Percentiles rank a stretch among this genome's conserved stretches.
These are phyloP conservation scores for Sphecodes monilicornis DNA, from an alignment of 2,888 invertebrate species.

Conservation along the genomic window DNA sequence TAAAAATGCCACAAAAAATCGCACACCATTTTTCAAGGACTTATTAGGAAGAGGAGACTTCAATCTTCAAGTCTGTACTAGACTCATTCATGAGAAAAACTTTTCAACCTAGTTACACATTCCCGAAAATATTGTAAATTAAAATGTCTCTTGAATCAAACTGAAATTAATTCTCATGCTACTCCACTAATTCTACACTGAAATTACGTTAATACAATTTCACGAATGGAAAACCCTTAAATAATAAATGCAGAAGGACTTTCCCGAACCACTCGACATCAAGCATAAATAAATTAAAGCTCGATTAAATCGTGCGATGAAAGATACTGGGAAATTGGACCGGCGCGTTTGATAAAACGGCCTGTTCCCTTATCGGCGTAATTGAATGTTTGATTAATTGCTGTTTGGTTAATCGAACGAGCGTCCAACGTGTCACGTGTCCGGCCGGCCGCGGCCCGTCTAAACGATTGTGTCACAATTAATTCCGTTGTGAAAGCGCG, in stretches of 20 bases:
- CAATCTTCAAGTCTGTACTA: too few species aligned
- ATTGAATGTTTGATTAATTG: slow-evolving; percentile 34
- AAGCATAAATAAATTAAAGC: neutral
- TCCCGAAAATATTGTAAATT: too few species aligned
- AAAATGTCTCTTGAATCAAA: too few species aligned
- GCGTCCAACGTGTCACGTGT: neutral
- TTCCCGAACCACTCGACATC: neutral
- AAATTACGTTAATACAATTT: too few species aligned
- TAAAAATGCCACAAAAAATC: too few species aligned
- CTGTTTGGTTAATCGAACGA: slow-evolving; percentile 22
- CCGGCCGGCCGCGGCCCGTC: neutral
- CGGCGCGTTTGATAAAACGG: neutral
- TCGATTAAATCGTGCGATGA: neutral
- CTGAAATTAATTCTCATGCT: too few species aligned
- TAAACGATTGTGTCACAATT: slow-evolving; percentile 39
- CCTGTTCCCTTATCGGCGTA: neutral
- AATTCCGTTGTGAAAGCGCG: slow-evolving; percentile 30
- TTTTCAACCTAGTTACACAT: too few species aligned
- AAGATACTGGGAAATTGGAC: neutral
- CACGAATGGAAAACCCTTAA: neutral
- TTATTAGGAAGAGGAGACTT: too few species aligned
- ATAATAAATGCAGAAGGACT: neutral
- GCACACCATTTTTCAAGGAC: too few species aligned
- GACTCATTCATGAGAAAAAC: too few species aligned
- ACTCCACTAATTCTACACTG: too few species aligned